phyloP scores from a whole-genome alignment of 2,888 invertebrate genomes.

The Heliconius erato region DNA sequence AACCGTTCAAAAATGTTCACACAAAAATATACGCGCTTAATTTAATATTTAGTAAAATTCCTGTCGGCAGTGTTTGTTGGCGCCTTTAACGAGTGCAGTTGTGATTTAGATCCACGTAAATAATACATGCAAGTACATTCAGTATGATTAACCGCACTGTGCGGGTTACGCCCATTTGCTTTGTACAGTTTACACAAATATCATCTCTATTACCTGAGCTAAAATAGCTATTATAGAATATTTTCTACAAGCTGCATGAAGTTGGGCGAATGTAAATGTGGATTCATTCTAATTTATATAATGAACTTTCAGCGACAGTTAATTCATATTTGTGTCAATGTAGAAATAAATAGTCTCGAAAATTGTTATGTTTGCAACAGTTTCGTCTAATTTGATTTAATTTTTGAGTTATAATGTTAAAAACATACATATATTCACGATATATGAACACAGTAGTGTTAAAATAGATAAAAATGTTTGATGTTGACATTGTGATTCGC shows the following conservation, averaged over 20 bases:
- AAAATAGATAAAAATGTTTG: no score
- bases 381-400: neutral
- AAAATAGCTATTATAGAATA: conserved; percentile 20
- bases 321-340: conserved; percentile 19
- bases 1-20: neutral
- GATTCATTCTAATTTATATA: conserved; percentile 34
- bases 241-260: conserved; percentile 9
- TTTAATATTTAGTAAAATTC: conserved; percentile 41
- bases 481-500: no score
- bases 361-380: neutral
- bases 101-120: conserved; percentile 59
- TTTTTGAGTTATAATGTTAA: no score
- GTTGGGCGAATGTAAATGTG: conserved; percentile 24
- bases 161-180: conserved; percentile 42
- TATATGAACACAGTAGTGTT: neutral
- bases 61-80: conserved; percentile 43
- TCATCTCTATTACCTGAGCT: conserved; percentile 7
- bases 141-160: conserved; percentile 41
- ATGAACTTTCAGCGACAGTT: conserved; percentile 25
- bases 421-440: neutral
- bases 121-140: conserved; percentile 53
- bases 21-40: conserved; percentile 11
- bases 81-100: conserved; percentile 52
- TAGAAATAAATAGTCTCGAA: neutral
- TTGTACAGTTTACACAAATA: conserved; percentile 19